Evolutionary conservation across 2,888 invertebrate genomes (phyloP).

Genomic region (Andrena chrysosceles): DNA sequence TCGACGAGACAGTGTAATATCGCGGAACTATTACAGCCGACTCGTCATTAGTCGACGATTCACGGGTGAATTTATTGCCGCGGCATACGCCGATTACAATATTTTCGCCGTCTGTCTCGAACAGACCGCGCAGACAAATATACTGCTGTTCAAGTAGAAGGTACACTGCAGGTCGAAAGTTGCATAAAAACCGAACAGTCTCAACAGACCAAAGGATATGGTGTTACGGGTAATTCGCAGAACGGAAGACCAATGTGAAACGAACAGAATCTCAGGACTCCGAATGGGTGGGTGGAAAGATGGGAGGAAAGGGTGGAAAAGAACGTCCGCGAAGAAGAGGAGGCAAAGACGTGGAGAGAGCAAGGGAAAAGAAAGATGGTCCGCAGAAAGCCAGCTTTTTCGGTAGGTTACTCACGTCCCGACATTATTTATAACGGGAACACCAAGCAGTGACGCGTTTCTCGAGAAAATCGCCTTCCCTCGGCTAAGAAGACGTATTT

Average conservation of each 20-base stretch:
- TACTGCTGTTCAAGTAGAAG: not conserved
- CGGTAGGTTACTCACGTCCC: conserved; percentile 72
- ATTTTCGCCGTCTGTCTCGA: conserved; percentile 48
- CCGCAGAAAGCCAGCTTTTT: conserved; percentile 61
- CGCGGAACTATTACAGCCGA: conserved; percentile 64
- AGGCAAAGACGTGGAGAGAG: conserved; percentile 11
- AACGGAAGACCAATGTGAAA: no score
- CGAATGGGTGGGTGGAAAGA: not conserved
- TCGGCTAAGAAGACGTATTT: conserved; percentile 56
- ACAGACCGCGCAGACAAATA: not conserved
- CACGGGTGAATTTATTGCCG: conserved; percentile 61
- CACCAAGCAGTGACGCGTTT: conserved; percentile 66
- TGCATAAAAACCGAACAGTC: no score
- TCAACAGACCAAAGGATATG: no score
- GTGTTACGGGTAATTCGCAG: no score
- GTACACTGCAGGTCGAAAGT: not conserved
- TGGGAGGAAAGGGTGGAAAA: not conserved
- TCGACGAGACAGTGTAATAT: conserved; percentile 70
- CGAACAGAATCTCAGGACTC: not conserved
- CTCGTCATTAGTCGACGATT: conserved; percentile 67
- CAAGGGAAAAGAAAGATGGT: conserved; percentile 42
- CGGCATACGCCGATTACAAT: conserved; percentile 54
- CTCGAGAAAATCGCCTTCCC: conserved; percentile 64
- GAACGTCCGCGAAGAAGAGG: not conserved
- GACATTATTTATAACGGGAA: conserved; percentile 71